Percentiles rank a stretch among this genome's conserved stretches.
These are phyloP conservation scores for Ptychobarbus kaznakovi DNA, from an alignment of 2,797 vertebrate species.

Conservation along the genomic window DNA sequence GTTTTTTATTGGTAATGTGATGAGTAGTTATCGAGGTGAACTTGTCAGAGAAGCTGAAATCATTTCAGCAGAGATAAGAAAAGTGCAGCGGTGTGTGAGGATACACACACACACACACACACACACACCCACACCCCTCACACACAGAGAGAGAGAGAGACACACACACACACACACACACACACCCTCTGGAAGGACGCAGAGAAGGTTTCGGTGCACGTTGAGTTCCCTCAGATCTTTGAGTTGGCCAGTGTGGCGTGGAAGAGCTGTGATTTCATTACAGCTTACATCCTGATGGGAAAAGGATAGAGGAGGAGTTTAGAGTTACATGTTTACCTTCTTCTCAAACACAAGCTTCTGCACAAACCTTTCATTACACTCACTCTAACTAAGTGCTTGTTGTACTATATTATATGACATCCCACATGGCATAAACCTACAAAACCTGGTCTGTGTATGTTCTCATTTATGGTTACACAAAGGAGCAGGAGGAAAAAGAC, in stretches of 20 bases:
- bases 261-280: constrained; percentile 92
- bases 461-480: not conserved
- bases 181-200: constrained; percentile 92
- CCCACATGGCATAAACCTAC: not conserved
- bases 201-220: constrained; percentile 91
- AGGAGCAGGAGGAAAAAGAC: not conserved
- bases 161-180: constrained; percentile 12
- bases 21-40: constrained; percentile 6
- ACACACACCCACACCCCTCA: not conserved
- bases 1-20: constrained; percentile 4
- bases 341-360: constrained; percentile 27
- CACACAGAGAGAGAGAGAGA: too few relatives aligned
- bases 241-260: constrained; percentile 88
- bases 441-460: not conserved
- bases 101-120: constrained; percentile 7
- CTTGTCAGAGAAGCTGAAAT: constrained; percentile 2
- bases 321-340: constrained; percentile 16
- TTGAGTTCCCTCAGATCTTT: constrained; percentile 89
- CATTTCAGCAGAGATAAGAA: constrained; percentile 2
- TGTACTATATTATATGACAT: not conserved
- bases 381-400: constrained; percentile 8
- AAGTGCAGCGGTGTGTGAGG: not conserved
- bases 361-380: constrained; percentile 27
- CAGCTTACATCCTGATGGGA: constrained; percentile 90
- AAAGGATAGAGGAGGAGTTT: constrained; percentile 25